Conservation (phyloP, 2,888 invertebrate species). For the Eupithecia centaureata region DNA sequence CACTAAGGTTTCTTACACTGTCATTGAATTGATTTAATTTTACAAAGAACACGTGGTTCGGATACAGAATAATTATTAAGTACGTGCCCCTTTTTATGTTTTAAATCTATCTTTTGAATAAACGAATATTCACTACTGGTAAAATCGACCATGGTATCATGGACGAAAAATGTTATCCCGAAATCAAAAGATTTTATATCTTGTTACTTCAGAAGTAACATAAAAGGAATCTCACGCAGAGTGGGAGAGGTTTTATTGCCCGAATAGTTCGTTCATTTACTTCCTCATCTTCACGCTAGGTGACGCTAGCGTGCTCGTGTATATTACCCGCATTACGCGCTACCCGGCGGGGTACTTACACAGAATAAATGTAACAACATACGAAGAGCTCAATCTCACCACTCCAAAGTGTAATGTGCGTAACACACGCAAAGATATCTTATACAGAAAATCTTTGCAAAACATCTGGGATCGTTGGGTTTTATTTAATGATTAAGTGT, state of each 20-base stretch:
- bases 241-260: conserved; percentile 19
- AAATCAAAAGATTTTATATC: neutral
- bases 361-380: conserved; percentile 9
- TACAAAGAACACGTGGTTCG: neutral
- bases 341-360: conserved; percentile 29
- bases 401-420: neutral
- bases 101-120: neutral
- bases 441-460: neutral
- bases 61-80: neutral
- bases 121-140: neutral
- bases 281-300: conserved; percentile 28
- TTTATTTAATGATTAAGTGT: neutral
- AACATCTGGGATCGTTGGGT: neutral
- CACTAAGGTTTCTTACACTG: neutral
- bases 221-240: conserved; percentile 12
- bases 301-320: conserved; percentile 19
- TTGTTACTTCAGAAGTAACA: conserved; percentile 1
- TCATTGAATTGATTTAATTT: neutral
- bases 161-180: neutral
- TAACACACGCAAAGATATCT: neutral
- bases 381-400: neutral
- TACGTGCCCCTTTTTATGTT: neutral
- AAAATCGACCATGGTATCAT: neutral
- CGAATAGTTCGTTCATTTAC: conserved; percentile 26
- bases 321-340: conserved; percentile 16